Base-by-base conservation (phyloP, 2,797 vertebrate species). In the Helicolenus hilgendorfi region DNA sequence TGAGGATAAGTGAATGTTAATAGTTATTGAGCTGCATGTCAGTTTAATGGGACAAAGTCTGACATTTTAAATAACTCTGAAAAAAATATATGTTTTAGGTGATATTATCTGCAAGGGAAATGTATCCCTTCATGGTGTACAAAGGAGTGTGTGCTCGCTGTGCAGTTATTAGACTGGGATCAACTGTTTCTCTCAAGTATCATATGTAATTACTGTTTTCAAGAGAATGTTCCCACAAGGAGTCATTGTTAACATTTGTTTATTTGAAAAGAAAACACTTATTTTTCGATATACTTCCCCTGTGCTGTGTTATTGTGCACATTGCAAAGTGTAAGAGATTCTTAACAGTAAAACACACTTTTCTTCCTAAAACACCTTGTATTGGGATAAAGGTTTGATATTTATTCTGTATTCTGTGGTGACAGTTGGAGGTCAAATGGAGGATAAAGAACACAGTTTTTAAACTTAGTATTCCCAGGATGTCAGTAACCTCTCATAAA, bases 11-110 rank as follows among this genome's bases (percentile, higher is more conserved):
- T 65, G 22, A 62, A 72, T 72, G 35, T 35, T 65, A 74, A 73
- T n/a, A 41, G 35, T 38, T 62, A 31, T 70, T 64, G n/a, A 72
- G 56, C 36, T 58, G 31, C 27, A 22, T 38, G 58, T 73, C 72
- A 72, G 35, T 38, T 76, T 79, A 79, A 29, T 64, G 27, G 22
- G 29, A 60, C 27, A 55, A 70, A 74, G 7, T 13, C 26, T 26
- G 15, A 74, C 18, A 75, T 71, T 81, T 70, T 41, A 59, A 85
- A 60, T 36, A 60, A 18, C 59, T 79, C 36, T 22, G 14, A 60
- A 62, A 58, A 75, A 38, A 1, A 27, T 2, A 14, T 14, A 59
- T 35, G 80, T 24, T 35, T 56, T 11, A 27, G 45, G 26, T 64
- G 45, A 72, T 64, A 49, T 64, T 35, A 33, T 36, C 58, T 7